Conservation (phyloP, 2,797 vertebrate species). For the Chelon labrosus region DNA sequence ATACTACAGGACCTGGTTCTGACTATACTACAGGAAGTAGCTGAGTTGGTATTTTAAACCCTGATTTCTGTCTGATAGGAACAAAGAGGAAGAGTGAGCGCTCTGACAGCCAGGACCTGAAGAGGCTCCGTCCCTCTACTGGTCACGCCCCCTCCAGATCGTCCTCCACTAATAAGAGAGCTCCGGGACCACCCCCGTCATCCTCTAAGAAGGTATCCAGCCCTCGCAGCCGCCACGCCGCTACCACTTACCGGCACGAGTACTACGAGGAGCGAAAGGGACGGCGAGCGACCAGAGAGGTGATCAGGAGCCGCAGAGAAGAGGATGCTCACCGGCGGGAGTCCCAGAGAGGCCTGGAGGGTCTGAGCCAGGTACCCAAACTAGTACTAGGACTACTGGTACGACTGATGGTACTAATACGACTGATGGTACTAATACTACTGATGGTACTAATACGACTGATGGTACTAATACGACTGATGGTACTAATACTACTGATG, state of each 20-base stretch:
- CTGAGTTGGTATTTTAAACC: conserved; percentile 38
- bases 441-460: too few relatives aligned
- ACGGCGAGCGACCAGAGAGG: conserved; percentile 87
- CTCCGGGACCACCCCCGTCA: conserved; percentile 52
- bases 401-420: too few relatives aligned
- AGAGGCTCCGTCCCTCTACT: conserved; percentile 89
- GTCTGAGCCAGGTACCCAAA: conserved; percentile 65
- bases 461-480: too few relatives aligned
- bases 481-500: too few relatives aligned
- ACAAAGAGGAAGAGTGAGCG: conserved; percentile 95
- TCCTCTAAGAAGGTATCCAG: conserved; percentile 87
- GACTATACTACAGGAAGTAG: too few relatives aligned
- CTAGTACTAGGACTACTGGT: too few relatives aligned
- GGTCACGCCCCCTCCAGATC: conserved; percentile 87
- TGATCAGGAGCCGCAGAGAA: conserved; percentile 35
- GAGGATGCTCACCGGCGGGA: conserved; percentile 52
- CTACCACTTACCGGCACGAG: conserved; percentile 89
- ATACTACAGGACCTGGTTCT: conserved; percentile 7
- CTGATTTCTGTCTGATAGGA: conserved; percentile 75
- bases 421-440: too few relatives aligned
- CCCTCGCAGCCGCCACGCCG: conserved; percentile 83
- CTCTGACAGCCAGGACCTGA: conserved; percentile 88
- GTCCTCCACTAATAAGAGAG: conserved; percentile 85
- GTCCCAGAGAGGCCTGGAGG: conserved; percentile 55
- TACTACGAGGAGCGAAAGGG: conserved; percentile 92